Conservation (phyloP, 23 tunicate species). For the Styela plicata region DNA sequence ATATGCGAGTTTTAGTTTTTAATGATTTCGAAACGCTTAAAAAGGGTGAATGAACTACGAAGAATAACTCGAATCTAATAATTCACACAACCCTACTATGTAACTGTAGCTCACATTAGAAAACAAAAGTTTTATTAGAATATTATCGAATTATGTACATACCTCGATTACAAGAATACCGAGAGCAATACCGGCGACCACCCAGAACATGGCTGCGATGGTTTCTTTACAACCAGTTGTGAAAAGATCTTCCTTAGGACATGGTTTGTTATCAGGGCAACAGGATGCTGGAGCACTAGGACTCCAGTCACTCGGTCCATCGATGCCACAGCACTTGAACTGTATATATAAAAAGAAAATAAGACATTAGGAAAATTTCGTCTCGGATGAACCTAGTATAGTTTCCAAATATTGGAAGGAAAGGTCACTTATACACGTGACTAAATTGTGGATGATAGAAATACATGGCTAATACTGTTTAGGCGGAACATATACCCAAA, state of each 20-base stretch:
- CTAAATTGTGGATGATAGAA: too few species aligned
- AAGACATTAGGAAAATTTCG: too few species aligned
- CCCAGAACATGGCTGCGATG: constrained; percentile 61
- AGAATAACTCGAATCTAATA: neutral
- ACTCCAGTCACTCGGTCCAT: constrained; percentile 44
- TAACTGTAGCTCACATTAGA: neutral
- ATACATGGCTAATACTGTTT: too few species aligned
- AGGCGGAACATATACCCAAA: too few species aligned
- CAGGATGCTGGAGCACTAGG: constrained; percentile 37
- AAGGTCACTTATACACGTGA: too few species aligned
- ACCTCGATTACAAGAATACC: constrained; percentile 83
- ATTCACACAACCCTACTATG: neutral
- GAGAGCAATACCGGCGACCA: constrained; percentile 63
- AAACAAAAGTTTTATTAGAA: neutral
- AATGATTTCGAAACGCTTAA: too few species aligned
- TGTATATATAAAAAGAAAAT: too few species aligned
- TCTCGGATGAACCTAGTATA: too few species aligned
- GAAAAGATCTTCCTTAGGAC: neutral
- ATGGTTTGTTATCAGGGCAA: constrained; percentile 4
- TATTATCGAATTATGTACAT: constrained; percentile 13
- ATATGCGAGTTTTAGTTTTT: too few species aligned
- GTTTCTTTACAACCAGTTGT: constrained; percentile 44
- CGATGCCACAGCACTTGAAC: constrained; percentile 69
- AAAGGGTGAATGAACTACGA: too few species aligned
- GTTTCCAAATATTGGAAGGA: too few species aligned